Evolutionary conservation across 2,797 vertebrate genomes (phyloP).

Genomic region (Prionace glauca): DNA sequence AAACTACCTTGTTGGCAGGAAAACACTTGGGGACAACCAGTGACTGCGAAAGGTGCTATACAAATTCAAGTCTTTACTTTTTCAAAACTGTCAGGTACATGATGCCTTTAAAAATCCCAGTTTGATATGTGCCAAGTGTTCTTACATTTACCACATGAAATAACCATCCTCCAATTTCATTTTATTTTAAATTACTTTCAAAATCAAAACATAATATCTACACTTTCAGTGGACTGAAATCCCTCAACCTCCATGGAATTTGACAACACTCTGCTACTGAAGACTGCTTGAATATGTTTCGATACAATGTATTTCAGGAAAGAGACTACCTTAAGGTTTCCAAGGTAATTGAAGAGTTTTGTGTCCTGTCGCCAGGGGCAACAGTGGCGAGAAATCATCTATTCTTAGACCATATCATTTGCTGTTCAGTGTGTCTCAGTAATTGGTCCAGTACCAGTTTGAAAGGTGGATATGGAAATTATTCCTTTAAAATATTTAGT

Average conservation of each 20-base stretch:
- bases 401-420: background rate
- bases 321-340: background rate
- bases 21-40: too few species aligned
- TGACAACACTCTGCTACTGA: background rate
- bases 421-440: background rate
- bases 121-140: background rate
- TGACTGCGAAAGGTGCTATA: too few species aligned
- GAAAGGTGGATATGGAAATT: background rate
- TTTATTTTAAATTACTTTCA: slow-evolving; percentile 24
- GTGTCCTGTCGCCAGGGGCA: background rate
- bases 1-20: too few species aligned
- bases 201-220: slow-evolving; percentile 7
- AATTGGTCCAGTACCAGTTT: background rate
- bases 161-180: background rate
- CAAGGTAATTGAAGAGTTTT: background rate
- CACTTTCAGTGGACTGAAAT: background rate
- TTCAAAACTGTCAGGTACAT: background rate
- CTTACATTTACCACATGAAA: background rate
- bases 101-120: background rate
- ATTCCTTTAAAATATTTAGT: background rate
- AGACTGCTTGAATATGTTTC: background rate
- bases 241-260: slow-evolving; percentile 2
- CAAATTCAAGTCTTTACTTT: background rate
- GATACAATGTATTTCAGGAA: background rate
- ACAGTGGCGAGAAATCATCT: slow-evolving; percentile 11